Conservation (phyloP, 2,888 invertebrate genomes). For the Epicampocera succincta region DNA sequence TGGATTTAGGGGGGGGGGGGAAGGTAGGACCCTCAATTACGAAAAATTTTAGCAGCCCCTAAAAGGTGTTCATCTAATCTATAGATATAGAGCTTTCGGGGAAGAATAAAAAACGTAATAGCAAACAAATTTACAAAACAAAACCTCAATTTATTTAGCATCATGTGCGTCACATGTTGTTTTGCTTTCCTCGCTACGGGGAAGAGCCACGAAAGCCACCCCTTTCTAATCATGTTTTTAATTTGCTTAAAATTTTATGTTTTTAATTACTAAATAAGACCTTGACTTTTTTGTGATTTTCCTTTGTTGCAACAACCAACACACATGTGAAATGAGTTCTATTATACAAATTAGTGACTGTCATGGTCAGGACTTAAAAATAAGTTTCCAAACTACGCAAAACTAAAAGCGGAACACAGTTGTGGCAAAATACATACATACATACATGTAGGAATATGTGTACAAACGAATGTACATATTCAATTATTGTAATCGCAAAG, state of each 20-base stretch:
- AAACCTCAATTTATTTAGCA: slow-evolving; percentile 54
- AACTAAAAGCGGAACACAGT: no score
- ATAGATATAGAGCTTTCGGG: no score
- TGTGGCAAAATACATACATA: no score
- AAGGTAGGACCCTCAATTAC: no score
- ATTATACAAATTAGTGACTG: slow-evolving; percentile 20
- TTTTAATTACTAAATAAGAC: slow-evolving; percentile 49
- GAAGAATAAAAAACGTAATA: no score
- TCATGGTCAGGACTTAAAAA: slow-evolving; percentile 53
- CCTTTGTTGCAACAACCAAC: slow-evolving; percentile 4
- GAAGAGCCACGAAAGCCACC: slow-evolving; percentile 46
- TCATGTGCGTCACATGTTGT: slow-evolving; percentile 25
- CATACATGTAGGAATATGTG: no score
- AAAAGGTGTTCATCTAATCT: no score
- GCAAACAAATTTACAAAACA: slow-evolving; percentile 7
- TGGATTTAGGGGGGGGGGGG: no score
- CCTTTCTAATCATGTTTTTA: slow-evolving; percentile 44
- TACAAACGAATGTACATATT: no score
- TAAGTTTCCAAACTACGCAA: no score
- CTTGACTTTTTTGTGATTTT: slow-evolving; percentile 35
- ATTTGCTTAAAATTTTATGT: slow-evolving; percentile 58
- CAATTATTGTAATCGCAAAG: neutral
- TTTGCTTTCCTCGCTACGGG: slow-evolving; percentile 14
- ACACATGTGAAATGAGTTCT: slow-evolving; percentile 10
- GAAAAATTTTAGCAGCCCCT: no score